Conservation (phyloP, 2,888 invertebrate genomes). For the Oligia strigilis region DNA sequence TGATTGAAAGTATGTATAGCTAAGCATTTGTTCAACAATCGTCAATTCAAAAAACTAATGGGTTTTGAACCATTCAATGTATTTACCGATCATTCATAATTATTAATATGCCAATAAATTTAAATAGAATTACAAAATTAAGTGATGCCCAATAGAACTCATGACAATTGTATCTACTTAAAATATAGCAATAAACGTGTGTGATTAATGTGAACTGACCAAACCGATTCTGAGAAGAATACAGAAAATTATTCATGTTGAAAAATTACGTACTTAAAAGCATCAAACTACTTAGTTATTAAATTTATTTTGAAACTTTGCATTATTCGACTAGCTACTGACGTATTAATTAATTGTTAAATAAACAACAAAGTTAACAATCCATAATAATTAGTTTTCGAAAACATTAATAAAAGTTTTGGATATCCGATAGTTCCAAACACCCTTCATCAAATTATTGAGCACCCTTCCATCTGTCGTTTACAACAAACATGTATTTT, state of each 20-base stretch:
- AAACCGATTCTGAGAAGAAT: neutral
- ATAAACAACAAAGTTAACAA: neutral
- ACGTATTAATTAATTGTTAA: neutral
- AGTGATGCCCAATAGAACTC: neutral
- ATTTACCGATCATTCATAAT: neutral
- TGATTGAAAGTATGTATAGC: neutral
- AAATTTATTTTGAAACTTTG: neutral
- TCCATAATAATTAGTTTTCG: neutral
- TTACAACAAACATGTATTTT: neutral
- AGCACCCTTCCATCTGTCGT: neutral
- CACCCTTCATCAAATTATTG: neutral
- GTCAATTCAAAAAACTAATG: too few species aligned
- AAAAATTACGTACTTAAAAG: neutral
- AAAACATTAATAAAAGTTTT: constrained; percentile 1
- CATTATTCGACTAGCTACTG: neutral
- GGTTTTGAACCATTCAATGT: neutral
- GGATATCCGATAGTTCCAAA: constrained; percentile 18
- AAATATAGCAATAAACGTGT: neutral
- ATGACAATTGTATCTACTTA: neutral
- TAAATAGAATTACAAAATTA: neutral
- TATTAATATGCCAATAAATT: neutral
- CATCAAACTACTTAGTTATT: neutral
- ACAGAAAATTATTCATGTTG: neutral
- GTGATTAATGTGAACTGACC: neutral
- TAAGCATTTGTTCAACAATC: neutral